Base-by-base conservation (phyloP, 2,113 vertebrate genomes). In the Chionodraco myersi region DNA sequence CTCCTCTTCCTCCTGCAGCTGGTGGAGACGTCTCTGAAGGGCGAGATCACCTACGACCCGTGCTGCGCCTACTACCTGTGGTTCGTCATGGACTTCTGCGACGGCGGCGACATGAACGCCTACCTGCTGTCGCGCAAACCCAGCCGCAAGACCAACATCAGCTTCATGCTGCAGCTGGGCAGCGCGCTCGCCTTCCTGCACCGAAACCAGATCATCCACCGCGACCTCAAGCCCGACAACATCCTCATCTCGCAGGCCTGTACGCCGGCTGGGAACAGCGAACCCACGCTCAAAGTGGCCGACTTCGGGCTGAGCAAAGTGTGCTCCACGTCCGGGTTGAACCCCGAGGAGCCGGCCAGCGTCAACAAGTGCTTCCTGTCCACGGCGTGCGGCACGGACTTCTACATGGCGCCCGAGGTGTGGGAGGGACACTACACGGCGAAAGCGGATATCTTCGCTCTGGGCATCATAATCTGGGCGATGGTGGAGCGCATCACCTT, bases 351-450 rank as follows among this genome's bases (percentile, higher is more conserved):
- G 75, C 97, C 98, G 0, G 97, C 96, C 69, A 97, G 95, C 0
- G 96, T 99, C 60, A 98, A 99, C 93, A 98, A 98, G 72, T 98
- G 96, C 92, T 99, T 97, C 97, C 86, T 99, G 87, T 99, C 98
- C 0, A 98, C 97, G 0, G 97, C 98, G 3, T 99, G 98, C 0
- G 98, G 98, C 77, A 98, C 98, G 0, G 97, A 98, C 83, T 99
- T 99, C 93, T 99, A 99, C 88, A 99, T 99, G 98, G 98, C 98
- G 30, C 98, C 97, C 0, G 98, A 99, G 90, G 98, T 99, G 69
- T 99, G 98, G 98, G 98, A 99, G 85, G 98, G 98, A 97, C 97
- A 99, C 92, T 99, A 99, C 87, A 99, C 98, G 0, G 98, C 98
- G 65, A 99, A 99, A 89, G 98, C 97, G 0, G 98, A 99, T 90